Conservation (phyloP, 2,888 invertebrate genomes). For the Heliconius aoede region DNA sequence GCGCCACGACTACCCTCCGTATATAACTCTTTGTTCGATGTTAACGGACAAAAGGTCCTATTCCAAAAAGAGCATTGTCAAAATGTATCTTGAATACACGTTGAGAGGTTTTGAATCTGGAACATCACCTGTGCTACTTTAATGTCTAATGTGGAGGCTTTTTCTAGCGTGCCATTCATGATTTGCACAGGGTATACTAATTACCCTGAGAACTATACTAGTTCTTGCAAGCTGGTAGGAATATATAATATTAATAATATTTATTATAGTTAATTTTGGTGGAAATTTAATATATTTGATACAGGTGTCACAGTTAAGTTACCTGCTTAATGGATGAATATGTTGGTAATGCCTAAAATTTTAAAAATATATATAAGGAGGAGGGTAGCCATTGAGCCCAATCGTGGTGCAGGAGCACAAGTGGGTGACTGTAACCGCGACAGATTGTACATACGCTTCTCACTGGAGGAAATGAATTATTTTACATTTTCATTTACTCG, state of each 20-base stretch:
- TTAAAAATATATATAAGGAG: too few relatives aligned
- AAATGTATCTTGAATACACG: conserved; percentile 43
- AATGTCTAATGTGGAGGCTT: conserved; percentile 37
- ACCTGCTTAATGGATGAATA: too few relatives aligned
- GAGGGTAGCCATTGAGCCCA: too few relatives aligned
- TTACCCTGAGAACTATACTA: background rate
- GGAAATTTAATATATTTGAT: too few relatives aligned
- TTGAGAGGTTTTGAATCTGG: conserved; percentile 42
- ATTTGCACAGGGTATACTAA: conserved; percentile 9
- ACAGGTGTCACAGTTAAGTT: too few relatives aligned
- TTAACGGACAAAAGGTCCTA: conserved; percentile 20
- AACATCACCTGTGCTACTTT: conserved; percentile 43
- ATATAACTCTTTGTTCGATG: conserved; percentile 13
- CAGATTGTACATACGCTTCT: too few relatives aligned
- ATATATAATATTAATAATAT: too few relatives aligned
- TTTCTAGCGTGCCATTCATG: conserved; percentile 15
- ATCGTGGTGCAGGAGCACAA: too few relatives aligned
- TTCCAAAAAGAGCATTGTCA: conserved; percentile 39
- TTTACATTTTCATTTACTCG: too few relatives aligned
- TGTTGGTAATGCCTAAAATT: too few relatives aligned
- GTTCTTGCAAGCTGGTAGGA: background rate
- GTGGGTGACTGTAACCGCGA: too few relatives aligned
- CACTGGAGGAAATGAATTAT: too few relatives aligned
- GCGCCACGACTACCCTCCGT: background rate
- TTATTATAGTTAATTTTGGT: background rate